phyloP scores from a whole-genome alignment of 2,888 invertebrate species.

The Epirrita christyi region DNA sequence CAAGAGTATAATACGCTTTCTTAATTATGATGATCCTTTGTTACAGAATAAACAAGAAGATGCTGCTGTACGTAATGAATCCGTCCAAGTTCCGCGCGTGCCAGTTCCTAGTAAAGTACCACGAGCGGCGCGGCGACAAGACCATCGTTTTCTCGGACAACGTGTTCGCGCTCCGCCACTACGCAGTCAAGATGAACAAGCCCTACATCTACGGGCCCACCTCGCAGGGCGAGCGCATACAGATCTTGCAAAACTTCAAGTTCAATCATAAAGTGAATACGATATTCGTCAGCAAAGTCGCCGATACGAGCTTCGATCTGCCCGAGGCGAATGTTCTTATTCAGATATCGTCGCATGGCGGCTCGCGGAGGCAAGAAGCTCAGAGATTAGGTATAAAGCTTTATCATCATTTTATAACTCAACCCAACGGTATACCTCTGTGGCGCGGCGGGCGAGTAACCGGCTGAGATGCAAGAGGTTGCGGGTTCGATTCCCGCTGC shows the following conservation, averaged over 20 bases:
- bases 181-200: conserved; percentile 98
- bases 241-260: conserved; percentile 99
- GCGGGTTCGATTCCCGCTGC: too few species aligned
- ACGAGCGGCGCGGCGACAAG: conserved; percentile 98
- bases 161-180: conserved; percentile 98
- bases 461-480: too few species aligned
- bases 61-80: conserved; percentile 99
- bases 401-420: too few species aligned
- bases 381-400: conserved; percentile 95
- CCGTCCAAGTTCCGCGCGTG: conserved; percentile 99
- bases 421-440: too few species aligned
- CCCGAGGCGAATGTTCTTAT: conserved; percentile 99
- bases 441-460: too few species aligned
- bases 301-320: conserved; percentile 99
- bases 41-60: conserved; percentile 92
- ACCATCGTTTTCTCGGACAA: conserved; percentile 99
- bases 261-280: conserved; percentile 99
- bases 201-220: conserved; percentile 99
- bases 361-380: conserved; percentile 98
- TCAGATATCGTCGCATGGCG: conserved; percentile 99
- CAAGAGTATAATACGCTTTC: too few species aligned
- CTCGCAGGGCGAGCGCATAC: conserved; percentile 97
- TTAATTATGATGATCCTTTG: neutral
- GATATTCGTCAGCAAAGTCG: conserved; percentile 99
- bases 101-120: conserved; percentile 96